Evolutionary conservation across 92 coral and sea anemone species (phyloP), one percentile per base, ranked within the genome.

Genomic region (Umimayanthus chanpuru): DNA sequence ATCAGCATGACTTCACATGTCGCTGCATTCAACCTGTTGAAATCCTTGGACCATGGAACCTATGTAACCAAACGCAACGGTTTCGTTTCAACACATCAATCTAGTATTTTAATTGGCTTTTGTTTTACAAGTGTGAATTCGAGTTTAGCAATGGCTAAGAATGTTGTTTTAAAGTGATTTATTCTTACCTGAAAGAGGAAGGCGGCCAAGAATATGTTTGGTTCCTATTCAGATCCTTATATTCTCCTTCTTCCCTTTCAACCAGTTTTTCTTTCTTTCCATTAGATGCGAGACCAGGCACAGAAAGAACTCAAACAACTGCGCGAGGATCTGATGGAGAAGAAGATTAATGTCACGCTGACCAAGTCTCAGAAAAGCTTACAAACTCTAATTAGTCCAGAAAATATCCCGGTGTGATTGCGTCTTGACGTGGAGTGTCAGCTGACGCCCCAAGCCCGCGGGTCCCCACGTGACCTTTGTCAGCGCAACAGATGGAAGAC

Each of bases 241-340:
- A 56, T 15, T 18, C 14, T 61, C 0, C 68, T 61, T 3, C 23
- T 18, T 18, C 68, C 9, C 7, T 61, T 0, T 20, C 26, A 3
- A 20, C 4, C 0, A 61, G 58, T 4, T 61, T 4, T 16, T 70
- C 28, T 79, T 77, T 40, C 72, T 23, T 53, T 30, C 65, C 81
- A 66, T 26, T 77, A 97, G 99, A 90, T 94, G 85, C 97, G 99
- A 29, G 99, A 97, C 74, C 94, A 91, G 58, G 98, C 99, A 28
- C 99, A 97, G 81, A 93, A 88, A 55, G 99, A 97, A 79, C 89
- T 97, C 58, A 97, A 97, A 55, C 95, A 97, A 47, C 89, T 97
- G 47, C 96, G 99, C 64, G 94, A 97, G 58, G 98, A 97, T 18
- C 79, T 95, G 32, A 80, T 97, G 91, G 99, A 97, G 40, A 97